A percentile compares a stretch with the other conserved stretches of the same genome.
Evolutionary conservation across 2,888 invertebrate genomes (phyloP).

Genomic region (Mythimna ferrago): DNA sequence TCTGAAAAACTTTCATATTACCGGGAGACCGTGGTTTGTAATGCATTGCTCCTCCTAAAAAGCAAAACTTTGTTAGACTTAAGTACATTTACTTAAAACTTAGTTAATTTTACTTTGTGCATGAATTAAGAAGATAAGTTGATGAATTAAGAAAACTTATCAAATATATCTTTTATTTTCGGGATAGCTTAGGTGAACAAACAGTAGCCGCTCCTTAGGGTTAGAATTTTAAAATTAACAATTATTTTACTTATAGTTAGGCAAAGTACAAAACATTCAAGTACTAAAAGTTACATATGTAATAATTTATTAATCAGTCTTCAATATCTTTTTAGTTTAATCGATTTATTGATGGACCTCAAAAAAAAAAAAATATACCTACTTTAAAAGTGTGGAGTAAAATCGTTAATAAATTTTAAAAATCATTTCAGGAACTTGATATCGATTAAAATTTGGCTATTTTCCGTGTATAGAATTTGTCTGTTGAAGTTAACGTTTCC

Average conservation of each 20-base stretch:
- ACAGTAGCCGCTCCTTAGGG: slow-evolving; percentile 23
- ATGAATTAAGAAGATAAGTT: slow-evolving; percentile 6
- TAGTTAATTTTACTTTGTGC: slow-evolving; percentile 24
- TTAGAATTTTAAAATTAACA: not conserved
- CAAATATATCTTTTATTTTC: slow-evolving; percentile 4
- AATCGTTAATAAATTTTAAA: not conserved
- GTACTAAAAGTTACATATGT: too few relatives aligned
- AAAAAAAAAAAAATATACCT: not conserved
- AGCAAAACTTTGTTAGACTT: slow-evolving; percentile 72
- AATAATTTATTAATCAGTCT: not conserved
- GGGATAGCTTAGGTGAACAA: slow-evolving; percentile 55
- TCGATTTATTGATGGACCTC: not conserved
- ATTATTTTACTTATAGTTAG: not conserved
- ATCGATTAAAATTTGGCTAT: not conserved
- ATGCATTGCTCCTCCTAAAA: slow-evolving; percentile 88
- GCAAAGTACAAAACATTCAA: not conserved
- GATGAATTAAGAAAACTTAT: not conserved
- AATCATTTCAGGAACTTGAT: not conserved
- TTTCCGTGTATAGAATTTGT: not conserved
- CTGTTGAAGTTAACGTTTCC: too few relatives aligned
- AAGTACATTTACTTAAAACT: slow-evolving; percentile 11
- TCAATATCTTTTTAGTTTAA: not conserved
- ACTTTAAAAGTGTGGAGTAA: too few relatives aligned
- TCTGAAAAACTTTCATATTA: slow-evolving; percentile 64
- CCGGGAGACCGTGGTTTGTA: slow-evolving; percentile 86